Percentiles rank a stretch among this genome's conserved stretches.
These are phyloP conservation scores for Campoletis sonorensis DNA, from an alignment of 1,140 invertebrate species.

Conservation along the genomic window DNA sequence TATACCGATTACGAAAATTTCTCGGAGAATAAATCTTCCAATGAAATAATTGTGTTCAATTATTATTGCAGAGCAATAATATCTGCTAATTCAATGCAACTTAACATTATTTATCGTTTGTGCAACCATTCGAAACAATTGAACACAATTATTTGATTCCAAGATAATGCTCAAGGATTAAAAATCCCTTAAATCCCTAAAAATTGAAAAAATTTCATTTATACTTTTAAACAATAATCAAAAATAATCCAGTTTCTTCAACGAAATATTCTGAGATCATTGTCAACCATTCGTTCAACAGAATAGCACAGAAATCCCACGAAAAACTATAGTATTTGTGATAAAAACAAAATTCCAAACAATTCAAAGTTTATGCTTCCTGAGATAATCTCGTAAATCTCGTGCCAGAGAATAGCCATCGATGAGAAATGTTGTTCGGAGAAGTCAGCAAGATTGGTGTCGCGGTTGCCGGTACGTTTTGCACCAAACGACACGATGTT, in stretches of 20 bases:
- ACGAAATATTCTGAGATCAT: background rate
- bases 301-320: background rate
- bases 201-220: background rate
- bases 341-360: background rate
- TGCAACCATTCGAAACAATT: no score
- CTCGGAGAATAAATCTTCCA: background rate
- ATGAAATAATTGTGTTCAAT: background rate
- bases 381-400: background rate
- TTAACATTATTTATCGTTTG: no score
- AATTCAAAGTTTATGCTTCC: background rate
- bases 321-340: background rate
- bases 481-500: constrained; percentile 29
- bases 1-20: background rate
- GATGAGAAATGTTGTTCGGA: constrained; percentile 24
- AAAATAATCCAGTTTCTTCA: background rate
- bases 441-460: background rate
- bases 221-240: background rate
- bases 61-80: no score
- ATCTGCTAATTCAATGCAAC: no score
- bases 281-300: background rate
- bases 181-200: no score
- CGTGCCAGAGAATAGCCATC: background rate
- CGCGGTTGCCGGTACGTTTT: constrained; percentile 23
- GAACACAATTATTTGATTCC: no score
- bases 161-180: no score